Evolutionary conservation across 2,113 vertebrate species (phyloP).

Genomic region (Pseudopodoces humilis): DNA sequence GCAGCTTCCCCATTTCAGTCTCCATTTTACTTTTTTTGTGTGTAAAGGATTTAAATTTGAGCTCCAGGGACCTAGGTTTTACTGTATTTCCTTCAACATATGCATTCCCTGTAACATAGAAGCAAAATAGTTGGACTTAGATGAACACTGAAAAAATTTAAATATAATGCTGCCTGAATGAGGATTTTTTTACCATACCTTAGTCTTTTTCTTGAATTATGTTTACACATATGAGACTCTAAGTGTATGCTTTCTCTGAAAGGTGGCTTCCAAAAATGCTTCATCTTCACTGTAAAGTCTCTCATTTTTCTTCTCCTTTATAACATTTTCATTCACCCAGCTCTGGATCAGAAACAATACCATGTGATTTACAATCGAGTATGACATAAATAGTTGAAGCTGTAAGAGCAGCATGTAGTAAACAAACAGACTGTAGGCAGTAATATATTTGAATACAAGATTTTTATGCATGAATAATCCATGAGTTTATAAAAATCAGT

Average conservation of each 20-base stretch:
- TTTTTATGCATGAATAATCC: constrained; percentile 50
- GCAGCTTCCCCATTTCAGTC: constrained; percentile 8
- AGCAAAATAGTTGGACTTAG: neutral
- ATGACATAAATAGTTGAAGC: constrained; percentile 30
- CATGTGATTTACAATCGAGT: constrained; percentile 5
- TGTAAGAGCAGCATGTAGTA: constrained; percentile 42
- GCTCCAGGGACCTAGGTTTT: neutral
- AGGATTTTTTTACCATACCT: neutral
- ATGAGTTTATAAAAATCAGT: constrained; percentile 30
- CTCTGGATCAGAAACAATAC: constrained; percentile 11
- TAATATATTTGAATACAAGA: constrained; percentile 35
- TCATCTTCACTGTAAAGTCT: neutral
- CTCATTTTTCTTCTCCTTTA: neutral
- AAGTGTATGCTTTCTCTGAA: neutral
- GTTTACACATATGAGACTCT: neutral
- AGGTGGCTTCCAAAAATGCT: neutral
- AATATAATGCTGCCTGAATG: neutral
- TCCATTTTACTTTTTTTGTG: constrained; percentile 24
- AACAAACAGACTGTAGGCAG: constrained; percentile 53
- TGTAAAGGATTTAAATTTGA: constrained; percentile 17
- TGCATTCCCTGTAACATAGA: neutral
- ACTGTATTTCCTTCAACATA: neutral
- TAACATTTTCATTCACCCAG: constrained; percentile 17
- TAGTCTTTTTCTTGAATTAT: neutral
- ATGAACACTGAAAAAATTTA: neutral